These are phyloP conservation scores for Panulirus ornatus DNA, from an alignment of 1,140 invertebrate species.

Conservation along the genomic window DNA sequence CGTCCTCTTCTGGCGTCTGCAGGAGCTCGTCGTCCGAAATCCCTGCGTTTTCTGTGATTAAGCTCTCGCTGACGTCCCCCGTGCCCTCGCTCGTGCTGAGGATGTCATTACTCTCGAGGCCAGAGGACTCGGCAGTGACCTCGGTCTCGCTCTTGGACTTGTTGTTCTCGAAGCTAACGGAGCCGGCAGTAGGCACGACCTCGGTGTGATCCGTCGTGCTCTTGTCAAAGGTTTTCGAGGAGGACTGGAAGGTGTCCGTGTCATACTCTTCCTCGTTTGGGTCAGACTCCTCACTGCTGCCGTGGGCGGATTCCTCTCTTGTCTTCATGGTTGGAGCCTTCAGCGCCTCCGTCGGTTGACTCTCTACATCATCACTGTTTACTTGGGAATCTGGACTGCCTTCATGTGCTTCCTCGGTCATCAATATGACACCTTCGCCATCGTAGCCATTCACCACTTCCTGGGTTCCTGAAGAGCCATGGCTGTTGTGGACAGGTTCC, in stretches of 20 bases:
- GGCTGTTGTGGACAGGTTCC: neutral
- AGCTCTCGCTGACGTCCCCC: slow-evolving; percentile 12
- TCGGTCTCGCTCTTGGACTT: neutral
- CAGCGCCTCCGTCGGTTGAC: neutral
- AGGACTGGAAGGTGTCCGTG: slow-evolving; percentile 31
- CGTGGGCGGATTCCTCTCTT: neutral
- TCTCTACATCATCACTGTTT: neutral
- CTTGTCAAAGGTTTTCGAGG: slow-evolving; percentile 14
- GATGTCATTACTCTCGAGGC: neutral
- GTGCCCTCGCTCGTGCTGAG: slow-evolving; percentile 2
- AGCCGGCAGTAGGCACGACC: neutral
- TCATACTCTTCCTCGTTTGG: slow-evolving; percentile 2
- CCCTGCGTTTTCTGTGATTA: slow-evolving; percentile 17
- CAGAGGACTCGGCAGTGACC: neutral
- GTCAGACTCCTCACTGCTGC: neutral
- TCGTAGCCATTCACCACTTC: neutral
- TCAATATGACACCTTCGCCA: neutral
- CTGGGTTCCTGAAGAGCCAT: neutral
- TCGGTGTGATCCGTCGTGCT: neutral
- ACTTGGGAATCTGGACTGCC: neutral
- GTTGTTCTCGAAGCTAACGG: neutral
- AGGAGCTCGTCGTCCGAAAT: neutral
- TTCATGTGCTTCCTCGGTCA: neutral
- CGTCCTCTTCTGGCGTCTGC: neutral
- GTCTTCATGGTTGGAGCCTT: neutral